phyloP scores from a whole-genome alignment of 2,113 vertebrate genomes.

The Poeciliopsis occidentalis region DNA sequence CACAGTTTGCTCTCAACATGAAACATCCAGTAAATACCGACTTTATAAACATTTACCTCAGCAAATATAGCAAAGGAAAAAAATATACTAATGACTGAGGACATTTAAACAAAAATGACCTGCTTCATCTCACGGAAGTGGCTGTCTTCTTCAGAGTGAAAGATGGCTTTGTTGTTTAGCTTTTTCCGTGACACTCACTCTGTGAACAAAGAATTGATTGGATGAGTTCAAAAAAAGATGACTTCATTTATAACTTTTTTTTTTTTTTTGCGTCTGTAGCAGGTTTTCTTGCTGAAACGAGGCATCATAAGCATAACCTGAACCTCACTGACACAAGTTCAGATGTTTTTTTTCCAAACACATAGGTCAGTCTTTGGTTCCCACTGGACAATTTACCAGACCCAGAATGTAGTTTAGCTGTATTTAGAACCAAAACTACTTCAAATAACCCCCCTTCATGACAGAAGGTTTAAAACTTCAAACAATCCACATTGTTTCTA shows the following conservation, averaged over 20 bases:
- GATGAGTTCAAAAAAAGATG: neutral
- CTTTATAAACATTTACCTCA: neutral
- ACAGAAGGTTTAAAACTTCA: neutral
- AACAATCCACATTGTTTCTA: too few species aligned
- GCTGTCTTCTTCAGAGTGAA: neutral
- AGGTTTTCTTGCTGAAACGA: slow-evolving; percentile 38
- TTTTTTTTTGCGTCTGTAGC: slow-evolving; percentile 14
- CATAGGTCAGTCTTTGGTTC: slow-evolving; percentile 20
- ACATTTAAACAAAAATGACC: neutral
- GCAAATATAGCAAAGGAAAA: neutral
- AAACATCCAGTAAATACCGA: neutral
- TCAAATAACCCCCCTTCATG: neutral
- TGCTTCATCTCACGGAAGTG: neutral
- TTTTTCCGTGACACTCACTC: neutral
- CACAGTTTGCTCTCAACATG: slow-evolving; percentile 23
- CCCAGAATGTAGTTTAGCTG: neutral
- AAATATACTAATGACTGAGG: neutral
- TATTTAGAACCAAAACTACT: neutral
- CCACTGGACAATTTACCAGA: slow-evolving; percentile 1
- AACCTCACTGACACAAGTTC: slow-evolving; percentile 34
- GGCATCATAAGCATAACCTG: slow-evolving; percentile 20
- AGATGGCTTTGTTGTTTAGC: neutral
- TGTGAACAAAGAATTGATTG: neutral
- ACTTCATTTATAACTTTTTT: neutral
- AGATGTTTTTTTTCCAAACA: slow-evolving; percentile 12